Base-by-base conservation (phyloP, 2,797 vertebrate genomes). In the Aphelocoma californica region DNA sequence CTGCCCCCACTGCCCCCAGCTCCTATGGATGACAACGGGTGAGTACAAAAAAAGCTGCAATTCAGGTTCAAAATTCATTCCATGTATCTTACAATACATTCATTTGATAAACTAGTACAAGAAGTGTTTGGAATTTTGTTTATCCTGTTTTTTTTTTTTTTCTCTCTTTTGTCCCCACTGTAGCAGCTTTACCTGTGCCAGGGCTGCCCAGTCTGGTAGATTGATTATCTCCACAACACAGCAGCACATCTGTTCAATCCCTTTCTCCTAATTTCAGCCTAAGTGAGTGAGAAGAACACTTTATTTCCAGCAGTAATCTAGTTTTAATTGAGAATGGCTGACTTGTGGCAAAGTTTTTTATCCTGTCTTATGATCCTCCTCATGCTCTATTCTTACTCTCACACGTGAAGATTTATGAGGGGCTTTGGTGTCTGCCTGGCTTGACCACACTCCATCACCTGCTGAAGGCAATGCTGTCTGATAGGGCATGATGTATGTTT, bases 221-320 rank as follows among this genome's bases (percentile, higher is more conserved):
- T 5, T 67, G 56, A 95, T 95, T 77, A 73, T 61, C 34, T 42
- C 4, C 31, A 53, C 7, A 6, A 73, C n/a, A 96, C 36, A 93
- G 38, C 26, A 83, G 56, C 64, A 45, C 16, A 32, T 57, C 32
- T 79, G 60, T 50, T 94, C 38, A 77, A 79, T 84, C 88, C 26
- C 34, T 70, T 65, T 74, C 36, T 85, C n/a, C 70, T 65, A 42
- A 57, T 67, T 83, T 93, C 54, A 82, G 45, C 48, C 54, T 32
- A 61, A 61, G 15, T 62, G 50, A 79, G 56, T 40, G 40, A 87
- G 23, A 40, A 81, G 64, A 95, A 10, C 28, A 5, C 47, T 91
- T 87, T 75, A 67, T 87, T 92, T 95, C 60, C n/a, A 47, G n/a
- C 31, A 94, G 34, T 86, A 87, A 93, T 77, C 50, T 70, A 21